These are phyloP conservation scores for Rousettus madagascariensis DNA, from an alignment of 2,797 vertebrate genomes.

Conservation along the genomic window DNA sequence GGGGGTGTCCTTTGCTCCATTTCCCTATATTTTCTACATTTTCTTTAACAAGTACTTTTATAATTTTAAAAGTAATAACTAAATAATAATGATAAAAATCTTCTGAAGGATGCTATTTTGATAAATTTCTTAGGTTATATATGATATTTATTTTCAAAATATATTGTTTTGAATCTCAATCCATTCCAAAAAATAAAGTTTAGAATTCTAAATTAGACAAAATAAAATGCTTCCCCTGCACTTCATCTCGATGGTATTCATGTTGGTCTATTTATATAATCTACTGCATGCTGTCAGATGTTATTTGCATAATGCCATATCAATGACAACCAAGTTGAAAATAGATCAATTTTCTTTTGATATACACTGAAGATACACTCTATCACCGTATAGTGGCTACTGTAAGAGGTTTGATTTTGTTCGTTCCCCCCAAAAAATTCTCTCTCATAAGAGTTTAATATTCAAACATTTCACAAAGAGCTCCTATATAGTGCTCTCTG, in stretches of 20 bases:
- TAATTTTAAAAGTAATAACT: constrained; percentile 18
- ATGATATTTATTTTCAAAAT: constrained; percentile 4
- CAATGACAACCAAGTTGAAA: constrained; percentile 29
- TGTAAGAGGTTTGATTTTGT: background rate
- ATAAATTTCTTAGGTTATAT: constrained; percentile 11
- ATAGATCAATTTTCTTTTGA: constrained; percentile 9
- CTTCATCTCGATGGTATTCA: background rate
- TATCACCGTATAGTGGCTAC: background rate
- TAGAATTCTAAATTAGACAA: background rate
- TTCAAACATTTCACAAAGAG: background rate
- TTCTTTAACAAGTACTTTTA: background rate
- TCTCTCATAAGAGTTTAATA: constrained; percentile 6
- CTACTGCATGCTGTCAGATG: background rate
- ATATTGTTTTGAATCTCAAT: background rate
- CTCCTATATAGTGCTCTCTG: background rate
- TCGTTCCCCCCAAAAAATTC: background rate
- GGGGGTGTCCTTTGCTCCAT: background rate
- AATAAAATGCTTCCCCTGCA: background rate
- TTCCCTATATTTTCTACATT: background rate
- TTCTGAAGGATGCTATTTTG: constrained; percentile 14
- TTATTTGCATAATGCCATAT: background rate
- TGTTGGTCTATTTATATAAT: background rate
- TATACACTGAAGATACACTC: background rate
- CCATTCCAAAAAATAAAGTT: background rate
- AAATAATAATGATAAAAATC: background rate